phyloP scores from a whole-genome alignment of 2,888 invertebrate genomes.

The Ommatoiulus sabulosus region DNA sequence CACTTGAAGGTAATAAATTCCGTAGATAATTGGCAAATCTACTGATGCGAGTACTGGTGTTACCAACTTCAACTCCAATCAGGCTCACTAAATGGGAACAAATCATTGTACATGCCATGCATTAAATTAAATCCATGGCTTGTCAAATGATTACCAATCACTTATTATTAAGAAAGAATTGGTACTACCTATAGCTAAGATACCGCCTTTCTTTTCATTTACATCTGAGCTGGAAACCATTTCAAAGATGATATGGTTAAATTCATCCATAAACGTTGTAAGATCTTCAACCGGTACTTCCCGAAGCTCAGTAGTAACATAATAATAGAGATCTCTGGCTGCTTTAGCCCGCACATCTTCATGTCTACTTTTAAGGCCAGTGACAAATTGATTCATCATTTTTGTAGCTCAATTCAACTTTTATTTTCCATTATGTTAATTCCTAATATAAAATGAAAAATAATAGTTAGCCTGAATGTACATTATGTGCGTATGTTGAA shows the following conservation, averaged over 20 bases:
- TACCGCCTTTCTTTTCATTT: constrained; percentile 95
- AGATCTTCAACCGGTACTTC: constrained; percentile 92
- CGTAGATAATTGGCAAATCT: constrained; percentile 93
- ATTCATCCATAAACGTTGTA: constrained; percentile 90
- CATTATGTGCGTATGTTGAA: no score
- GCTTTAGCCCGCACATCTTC: constrained; percentile 87
- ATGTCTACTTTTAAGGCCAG: constrained; percentile 88
- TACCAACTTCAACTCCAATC: constrained; percentile 92
- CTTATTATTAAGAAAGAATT: not conserved
- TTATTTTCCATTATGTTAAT: not conserved
- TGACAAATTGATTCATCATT: constrained; percentile 72
- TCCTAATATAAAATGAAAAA: not conserved
- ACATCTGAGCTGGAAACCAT: constrained; percentile 95
- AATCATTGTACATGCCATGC: constrained; percentile 68
- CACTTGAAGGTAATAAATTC: constrained; percentile 84
- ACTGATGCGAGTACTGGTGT: constrained; percentile 88
- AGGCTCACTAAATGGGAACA: constrained; percentile 91
- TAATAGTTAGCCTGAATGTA: no score
- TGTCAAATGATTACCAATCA: not conserved
- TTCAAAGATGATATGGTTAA: constrained; percentile 94
- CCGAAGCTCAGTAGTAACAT: constrained; percentile 89
- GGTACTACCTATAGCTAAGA: constrained; percentile 79
- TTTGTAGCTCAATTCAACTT: not conserved
- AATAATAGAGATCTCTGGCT: constrained; percentile 88
- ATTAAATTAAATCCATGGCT: not conserved